Evolutionary conservation across 2,888 invertebrate genomes (phyloP), one percentile per base, ranked within the genome.

Genomic region (Diarsia mendica): DNA sequence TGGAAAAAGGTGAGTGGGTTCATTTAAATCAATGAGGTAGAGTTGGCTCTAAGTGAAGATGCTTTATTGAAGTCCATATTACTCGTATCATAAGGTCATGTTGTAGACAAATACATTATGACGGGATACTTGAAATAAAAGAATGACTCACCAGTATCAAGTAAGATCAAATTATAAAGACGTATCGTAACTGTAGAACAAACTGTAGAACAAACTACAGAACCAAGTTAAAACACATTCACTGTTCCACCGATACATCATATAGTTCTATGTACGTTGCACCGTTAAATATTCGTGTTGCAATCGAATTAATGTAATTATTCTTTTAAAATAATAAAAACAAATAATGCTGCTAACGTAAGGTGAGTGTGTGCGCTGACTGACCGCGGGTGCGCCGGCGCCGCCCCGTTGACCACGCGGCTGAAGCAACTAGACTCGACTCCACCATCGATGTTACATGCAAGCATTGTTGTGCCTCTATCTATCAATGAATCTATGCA

Each of bases 401-500:
- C 80, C 93, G 93, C 92, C 90, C 93, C 93, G 93, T 92, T 94
- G 94, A 90, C 91, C 93, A 93, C 91, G 86, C 89, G 80, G 83
- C 89, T 91, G 91, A 92, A 89, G 92, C 92, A 93, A 93, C 88
- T 90, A 91, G 87, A 89, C 87, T 70, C 91, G 90, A 91, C 75
- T 88, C 79, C 87, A 89, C 89, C 89, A 90, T 92, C 90, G 90
- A 92, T 92, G 93, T 94, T 93, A 94, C 93, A 92, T 90, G 92
- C 91, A 93, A 90, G 92, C 94, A 94, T 95, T 95, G 93, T 95
- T 95, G 94, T 94, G 89, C 81, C 82, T 80, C 88, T 94, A 94
- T 94, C 93, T 92, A 89, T 89, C 87, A 91, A 91, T 90, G 89
- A 87, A 95, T 95, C 94, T 94, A 92, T 92, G 91, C 92, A 93